A percentile compares a stretch with the other conserved stretches of the same genome.
These are phyloP conservation scores for Thunnus maccoyii DNA, from an alignment of 2,113 vertebrate species.

Conservation along the genomic window DNA sequence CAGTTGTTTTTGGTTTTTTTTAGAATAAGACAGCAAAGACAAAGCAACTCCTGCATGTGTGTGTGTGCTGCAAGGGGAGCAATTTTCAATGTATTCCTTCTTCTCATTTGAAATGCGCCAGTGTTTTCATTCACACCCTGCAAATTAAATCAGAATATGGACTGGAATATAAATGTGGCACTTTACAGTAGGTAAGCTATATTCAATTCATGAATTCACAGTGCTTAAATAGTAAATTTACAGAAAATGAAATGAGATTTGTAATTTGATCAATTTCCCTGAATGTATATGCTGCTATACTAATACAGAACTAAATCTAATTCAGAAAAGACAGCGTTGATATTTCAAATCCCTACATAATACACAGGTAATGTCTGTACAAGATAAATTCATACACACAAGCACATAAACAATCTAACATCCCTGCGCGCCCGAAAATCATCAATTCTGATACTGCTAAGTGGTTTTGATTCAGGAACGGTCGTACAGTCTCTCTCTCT, in stretches of 20 bases:
- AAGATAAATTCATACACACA: not conserved
- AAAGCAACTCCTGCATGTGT: not conserved
- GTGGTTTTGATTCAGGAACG: slow-evolving; percentile 53
- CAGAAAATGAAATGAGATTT: not conserved
- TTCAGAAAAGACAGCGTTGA: not conserved
- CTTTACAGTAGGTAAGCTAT: not conserved
- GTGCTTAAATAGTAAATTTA: not conserved
- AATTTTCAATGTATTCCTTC: slow-evolving; percentile 26
- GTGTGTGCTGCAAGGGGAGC: not conserved
- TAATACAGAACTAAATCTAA: not conserved
- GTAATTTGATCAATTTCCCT: not conserved
- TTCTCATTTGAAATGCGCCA: slow-evolving; percentile 27
- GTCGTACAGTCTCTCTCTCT: slow-evolving; percentile 9
- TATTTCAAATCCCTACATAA: not conserved
- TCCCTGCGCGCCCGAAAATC: slow-evolving; percentile 5
- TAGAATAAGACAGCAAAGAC: slow-evolving; percentile 17
- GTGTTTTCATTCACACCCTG: slow-evolving; percentile 36
- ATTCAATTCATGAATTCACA: not conserved
- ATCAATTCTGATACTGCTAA: slow-evolving; percentile 30
- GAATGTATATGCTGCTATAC: not conserved
- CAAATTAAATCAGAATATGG: slow-evolving; percentile 36
- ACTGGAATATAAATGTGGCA: not conserved
- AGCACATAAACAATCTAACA: not conserved
- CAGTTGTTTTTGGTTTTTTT: not conserved
- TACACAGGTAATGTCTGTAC: not conserved